Evolutionary conservation across 2,113 vertebrate genomes (phyloP).

Genomic region (Rhadina sibilatrix): DNA sequence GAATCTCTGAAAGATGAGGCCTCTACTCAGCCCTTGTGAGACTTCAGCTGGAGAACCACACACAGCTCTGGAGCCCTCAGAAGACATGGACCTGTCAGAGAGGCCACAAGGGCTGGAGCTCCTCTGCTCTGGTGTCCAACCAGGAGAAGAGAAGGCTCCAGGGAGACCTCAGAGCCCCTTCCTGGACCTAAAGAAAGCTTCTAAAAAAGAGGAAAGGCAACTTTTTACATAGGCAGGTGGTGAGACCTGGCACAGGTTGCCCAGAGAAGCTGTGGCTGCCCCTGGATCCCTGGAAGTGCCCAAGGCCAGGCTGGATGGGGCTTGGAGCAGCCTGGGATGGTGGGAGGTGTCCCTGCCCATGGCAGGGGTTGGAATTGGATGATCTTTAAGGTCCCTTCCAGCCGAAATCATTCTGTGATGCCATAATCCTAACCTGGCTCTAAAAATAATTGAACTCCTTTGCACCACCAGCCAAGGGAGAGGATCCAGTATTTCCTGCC

Average conservation of each 20-base stretch:
- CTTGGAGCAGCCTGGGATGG: rapidly evolving
- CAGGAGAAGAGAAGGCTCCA: neutral
- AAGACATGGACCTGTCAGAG: neutral
- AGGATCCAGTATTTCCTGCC: rapidly evolving
- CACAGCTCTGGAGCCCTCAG: neutral
- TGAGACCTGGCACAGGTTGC: rapidly evolving
- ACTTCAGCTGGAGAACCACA: neutral
- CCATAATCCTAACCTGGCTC: neutral
- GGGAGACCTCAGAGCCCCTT: neutral
- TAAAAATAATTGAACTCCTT: neutral
- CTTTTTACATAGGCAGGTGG: neutral
- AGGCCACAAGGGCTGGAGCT: neutral
- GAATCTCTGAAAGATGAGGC: neutral
- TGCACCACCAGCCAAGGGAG: neutral
- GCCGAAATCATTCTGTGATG: neutral
- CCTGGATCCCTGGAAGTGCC: neutral
- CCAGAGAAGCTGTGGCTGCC: neutral
- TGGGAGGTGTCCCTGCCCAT: neutral
- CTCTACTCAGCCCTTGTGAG: neutral
- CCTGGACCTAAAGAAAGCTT: neutral
- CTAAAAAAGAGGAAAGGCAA: neutral
- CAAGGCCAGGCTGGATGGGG: rapidly evolving
- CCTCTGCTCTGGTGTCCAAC: neutral
- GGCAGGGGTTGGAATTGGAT: neutral
- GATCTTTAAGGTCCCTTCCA: neutral